Evolutionary conservation across 2,888 invertebrate species (phyloP).

Genomic region (Aspidiotus destructor): DNA sequence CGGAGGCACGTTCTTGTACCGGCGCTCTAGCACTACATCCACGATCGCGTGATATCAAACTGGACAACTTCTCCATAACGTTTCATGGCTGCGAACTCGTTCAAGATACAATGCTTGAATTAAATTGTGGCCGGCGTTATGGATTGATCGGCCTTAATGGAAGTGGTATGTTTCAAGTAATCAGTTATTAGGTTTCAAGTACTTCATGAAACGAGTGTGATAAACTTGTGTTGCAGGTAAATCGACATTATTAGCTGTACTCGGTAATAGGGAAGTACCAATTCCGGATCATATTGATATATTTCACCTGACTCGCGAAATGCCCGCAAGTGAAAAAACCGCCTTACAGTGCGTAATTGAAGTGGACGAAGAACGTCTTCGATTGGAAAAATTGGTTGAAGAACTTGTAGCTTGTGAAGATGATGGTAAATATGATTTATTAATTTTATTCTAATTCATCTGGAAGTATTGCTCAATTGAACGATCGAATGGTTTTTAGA

Average conservation of each 20-base stretch:
- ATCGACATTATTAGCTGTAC: constrained; percentile 80
- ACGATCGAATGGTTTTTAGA: constrained; percentile 45
- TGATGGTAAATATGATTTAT: constrained; percentile 52
- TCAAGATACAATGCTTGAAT: constrained; percentile 88
- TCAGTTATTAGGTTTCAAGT: no score
- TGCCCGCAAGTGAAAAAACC: constrained; percentile 94
- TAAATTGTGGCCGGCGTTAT: constrained; percentile 94
- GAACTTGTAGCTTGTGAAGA: constrained; percentile 73
- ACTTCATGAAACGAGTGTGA: neutral
- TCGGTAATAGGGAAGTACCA: constrained; percentile 89
- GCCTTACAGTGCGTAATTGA: constrained; percentile 96
- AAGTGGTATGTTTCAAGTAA: constrained; percentile 54
- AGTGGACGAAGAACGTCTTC: constrained; percentile 86
- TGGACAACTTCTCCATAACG: constrained; percentile 90
- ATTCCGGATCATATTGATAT: constrained; percentile 96
- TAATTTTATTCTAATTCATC: neutral
- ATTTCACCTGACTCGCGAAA: constrained; percentile 92
- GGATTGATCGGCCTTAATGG: constrained; percentile 97
- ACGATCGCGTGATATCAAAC: constrained; percentile 90
- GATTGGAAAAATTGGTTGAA: constrained; percentile 86
- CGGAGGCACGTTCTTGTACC: constrained; percentile 87
- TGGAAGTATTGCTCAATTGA: constrained; percentile 5
- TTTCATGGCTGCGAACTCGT: constrained; percentile 96
- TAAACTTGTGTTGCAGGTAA: constrained; percentile 55
- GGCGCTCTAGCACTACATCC: constrained; percentile 92